Conservation (phyloP, 2,113 vertebrate species). For the Malaclemys terrapin region DNA sequence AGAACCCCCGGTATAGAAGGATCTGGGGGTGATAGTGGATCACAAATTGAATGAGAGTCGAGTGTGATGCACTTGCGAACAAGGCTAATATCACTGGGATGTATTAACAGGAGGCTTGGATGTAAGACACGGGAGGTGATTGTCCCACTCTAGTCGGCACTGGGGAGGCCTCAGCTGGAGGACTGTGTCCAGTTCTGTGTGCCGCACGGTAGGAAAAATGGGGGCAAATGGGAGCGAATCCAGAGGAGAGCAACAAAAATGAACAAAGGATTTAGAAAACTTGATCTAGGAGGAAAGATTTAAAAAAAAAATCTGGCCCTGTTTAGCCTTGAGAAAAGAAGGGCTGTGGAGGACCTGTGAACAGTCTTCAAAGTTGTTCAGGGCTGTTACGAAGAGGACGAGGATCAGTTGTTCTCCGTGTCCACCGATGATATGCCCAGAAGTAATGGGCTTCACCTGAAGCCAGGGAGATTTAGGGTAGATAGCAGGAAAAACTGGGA, state of each 20-base stretch:
- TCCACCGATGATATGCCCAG: background rate
- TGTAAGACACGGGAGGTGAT: background rate
- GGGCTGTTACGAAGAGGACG: background rate
- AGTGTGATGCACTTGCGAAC: background rate
- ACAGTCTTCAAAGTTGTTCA: background rate
- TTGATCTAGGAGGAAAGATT: background rate
- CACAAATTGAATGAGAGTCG: background rate
- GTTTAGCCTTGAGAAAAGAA: background rate
- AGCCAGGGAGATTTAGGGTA: no score
- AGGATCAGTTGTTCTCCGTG: background rate
- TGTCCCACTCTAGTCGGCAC: background rate
- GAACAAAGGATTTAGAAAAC: background rate
- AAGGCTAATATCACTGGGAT: background rate
- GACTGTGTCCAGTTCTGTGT: background rate
- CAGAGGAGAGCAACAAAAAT: background rate
- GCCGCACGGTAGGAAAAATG: background rate
- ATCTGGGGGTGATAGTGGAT: background rate
- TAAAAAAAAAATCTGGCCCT: no score
- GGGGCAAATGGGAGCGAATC: background rate
- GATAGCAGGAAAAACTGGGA: background rate
- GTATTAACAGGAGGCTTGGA: background rate
- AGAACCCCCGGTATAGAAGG: background rate
- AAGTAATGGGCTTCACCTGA: background rate
- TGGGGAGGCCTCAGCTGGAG: background rate
- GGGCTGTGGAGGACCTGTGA: no score